A percentile compares a stretch with the other conserved stretches of the same genome.
Evolutionary conservation across 2,888 invertebrate genomes (phyloP).

Genomic region (Hesperia comma): DNA sequence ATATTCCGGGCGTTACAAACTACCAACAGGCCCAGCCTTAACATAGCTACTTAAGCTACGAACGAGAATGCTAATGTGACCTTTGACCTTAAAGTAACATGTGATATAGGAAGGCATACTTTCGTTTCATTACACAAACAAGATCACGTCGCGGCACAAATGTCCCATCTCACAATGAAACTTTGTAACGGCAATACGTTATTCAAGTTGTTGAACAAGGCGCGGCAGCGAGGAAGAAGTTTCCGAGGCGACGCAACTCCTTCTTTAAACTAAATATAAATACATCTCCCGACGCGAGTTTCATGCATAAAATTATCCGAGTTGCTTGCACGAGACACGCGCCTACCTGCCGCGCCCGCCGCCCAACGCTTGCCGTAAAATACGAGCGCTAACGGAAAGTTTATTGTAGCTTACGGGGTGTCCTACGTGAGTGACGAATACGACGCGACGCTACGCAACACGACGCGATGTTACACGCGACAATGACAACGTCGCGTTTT

Average conservation of each 20-base stretch:
- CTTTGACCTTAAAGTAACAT: no score
- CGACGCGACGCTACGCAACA: no score
- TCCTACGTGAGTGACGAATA: no score
- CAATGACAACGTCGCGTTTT: no score
- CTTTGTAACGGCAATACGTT: constrained; percentile 37
- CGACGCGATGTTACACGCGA: no score
- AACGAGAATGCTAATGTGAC: no score
- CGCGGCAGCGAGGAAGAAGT: constrained; percentile 37
- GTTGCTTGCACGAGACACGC: constrained; percentile 62
- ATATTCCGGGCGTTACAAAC: no score
- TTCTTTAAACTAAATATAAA: constrained; percentile 46
- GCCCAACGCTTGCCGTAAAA: background rate
- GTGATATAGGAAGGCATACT: no score
- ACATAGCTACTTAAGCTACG: no score
- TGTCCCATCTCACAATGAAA: constrained; percentile 10
- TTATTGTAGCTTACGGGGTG: no score
- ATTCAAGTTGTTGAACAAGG: constrained; percentile 39
- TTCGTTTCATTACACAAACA: background rate
- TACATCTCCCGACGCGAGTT: constrained; percentile 70
- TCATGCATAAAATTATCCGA: constrained; percentile 80
- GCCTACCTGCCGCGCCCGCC: constrained; percentile 62
- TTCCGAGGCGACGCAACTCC: constrained; percentile 38
- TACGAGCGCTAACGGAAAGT: constrained; percentile 6
- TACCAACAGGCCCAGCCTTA: no score
- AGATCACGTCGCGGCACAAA: constrained; percentile 3